Evolutionary conservation across 2,888 invertebrate genomes (phyloP).

Genomic region (Cybosia mesomella): DNA sequence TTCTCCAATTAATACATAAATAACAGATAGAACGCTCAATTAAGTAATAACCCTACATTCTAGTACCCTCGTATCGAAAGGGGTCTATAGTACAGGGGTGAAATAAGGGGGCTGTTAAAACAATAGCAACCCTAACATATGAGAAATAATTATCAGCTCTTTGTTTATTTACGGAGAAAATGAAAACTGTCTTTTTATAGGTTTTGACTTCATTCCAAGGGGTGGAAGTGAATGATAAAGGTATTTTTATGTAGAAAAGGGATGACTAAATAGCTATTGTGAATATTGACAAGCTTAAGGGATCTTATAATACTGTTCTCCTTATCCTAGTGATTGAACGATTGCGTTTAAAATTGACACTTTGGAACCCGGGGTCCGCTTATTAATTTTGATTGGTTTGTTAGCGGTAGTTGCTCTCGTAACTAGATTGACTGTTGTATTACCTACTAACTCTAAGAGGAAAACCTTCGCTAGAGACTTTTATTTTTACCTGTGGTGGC

Average conservation of each 20-base stretch:
- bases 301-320: not conserved
- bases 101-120: constrained; percentile 69
- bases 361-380: too few relatives aligned
- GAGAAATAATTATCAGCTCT: constrained; percentile 79
- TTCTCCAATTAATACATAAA: constrained; percentile 48
- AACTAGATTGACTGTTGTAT: too few relatives aligned
- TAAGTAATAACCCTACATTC: constrained; percentile 75
- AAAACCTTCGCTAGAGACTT: too few relatives aligned
- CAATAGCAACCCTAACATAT: constrained; percentile 70
- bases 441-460: too few relatives aligned
- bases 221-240: constrained; percentile 20
- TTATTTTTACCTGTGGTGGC: too few relatives aligned
- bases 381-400: too few relatives aligned
- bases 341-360: not conserved
- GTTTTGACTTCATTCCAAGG: constrained; percentile 38
- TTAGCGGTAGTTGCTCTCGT: too few relatives aligned
- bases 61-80: constrained; percentile 75
- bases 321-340: too few relatives aligned
- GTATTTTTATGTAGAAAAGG: constrained; percentile 5
- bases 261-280: constrained; percentile 7
- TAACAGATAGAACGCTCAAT: constrained; percentile 64
- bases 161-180: constrained; percentile 67
- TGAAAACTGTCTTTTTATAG: constrained; percentile 75
- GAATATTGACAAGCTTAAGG: not conserved
- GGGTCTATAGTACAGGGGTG: constrained; percentile 65